These are phyloP conservation scores for Melolontha melolontha DNA, from an alignment of 2,888 invertebrate genomes.

Conservation along the genomic window DNA sequence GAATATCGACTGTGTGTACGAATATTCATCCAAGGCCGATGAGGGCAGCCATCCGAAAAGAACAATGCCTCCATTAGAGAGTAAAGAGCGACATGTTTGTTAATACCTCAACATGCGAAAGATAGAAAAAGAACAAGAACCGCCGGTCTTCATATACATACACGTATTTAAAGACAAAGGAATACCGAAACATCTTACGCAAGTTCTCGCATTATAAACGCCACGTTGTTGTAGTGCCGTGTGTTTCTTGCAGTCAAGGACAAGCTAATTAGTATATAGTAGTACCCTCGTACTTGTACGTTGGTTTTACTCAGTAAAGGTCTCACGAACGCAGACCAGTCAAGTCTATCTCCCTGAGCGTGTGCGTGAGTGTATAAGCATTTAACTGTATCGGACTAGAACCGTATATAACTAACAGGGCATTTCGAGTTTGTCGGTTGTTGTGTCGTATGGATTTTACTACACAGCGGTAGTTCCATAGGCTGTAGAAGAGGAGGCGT, in stretches of 20 bases:
- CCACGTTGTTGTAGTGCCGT: conserved; percentile 5
- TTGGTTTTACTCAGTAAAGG: conserved; percentile 3
- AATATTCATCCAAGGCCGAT: conserved; percentile 54
- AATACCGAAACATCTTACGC: conserved; percentile 42
- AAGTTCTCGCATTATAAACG: conserved; percentile 37
- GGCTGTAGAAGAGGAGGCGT: conserved; percentile 13
- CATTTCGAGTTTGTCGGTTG: conserved; percentile 14
- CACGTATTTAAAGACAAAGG: conserved; percentile 42
- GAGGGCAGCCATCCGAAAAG: conserved; percentile 54
- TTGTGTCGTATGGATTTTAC: conserved; percentile 8
- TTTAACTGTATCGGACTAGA: conserved; percentile 36
- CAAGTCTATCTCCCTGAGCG: too few species aligned
- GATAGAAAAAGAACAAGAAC: conserved; percentile 30
- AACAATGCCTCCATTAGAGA: conserved; percentile 59
- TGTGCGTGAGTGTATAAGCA: conserved; percentile 4
- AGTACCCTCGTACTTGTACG: conserved; percentile 40
- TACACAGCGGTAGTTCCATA: conserved; percentile 1
- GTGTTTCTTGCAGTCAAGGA: conserved; percentile 37
- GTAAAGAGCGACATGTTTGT: conserved; percentile 40
- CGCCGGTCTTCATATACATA: conserved; percentile 4
- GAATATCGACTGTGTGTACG: conserved; percentile 21
- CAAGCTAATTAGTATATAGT: conserved; percentile 37
- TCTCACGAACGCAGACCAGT: conserved; percentile 1
- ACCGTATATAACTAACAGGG: conserved; percentile 29
- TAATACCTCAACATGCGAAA: conserved; percentile 44